Conservation (phyloP, 2,797 vertebrate genomes). For the Fringilla coelebs region DNA sequence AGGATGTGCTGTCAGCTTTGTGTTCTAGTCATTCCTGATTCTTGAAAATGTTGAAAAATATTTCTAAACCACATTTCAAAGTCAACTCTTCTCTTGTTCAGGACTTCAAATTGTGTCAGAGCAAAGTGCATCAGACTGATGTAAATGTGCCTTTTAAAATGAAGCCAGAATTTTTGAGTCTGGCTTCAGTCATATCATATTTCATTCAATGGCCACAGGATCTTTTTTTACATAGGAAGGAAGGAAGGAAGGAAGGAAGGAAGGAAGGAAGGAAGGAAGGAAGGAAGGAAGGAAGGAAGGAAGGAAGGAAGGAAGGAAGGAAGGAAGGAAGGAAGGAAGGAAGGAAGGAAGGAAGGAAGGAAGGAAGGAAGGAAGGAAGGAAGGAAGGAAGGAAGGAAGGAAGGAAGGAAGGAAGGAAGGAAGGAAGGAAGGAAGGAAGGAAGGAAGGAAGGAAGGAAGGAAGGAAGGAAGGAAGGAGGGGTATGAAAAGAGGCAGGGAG, state of each 20-base stretch:
- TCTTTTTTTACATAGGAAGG: neutral
- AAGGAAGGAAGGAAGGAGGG: neutral
- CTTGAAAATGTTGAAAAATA: neutral
- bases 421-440: too few relatives aligned
- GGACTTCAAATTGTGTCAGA: neutral
- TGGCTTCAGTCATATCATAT: neutral
- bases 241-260: too few relatives aligned
- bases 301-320: neutral
- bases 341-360: too few relatives aligned
- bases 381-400: too few relatives aligned
- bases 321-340: too few relatives aligned
- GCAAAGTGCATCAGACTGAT: neutral
- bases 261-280: too few relatives aligned
- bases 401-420: too few relatives aligned
- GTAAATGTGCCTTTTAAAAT: neutral
- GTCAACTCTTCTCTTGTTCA: neutral
- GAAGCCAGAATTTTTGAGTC: neutral
- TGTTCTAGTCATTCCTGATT: neutral
- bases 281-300: neutral
- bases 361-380: too few relatives aligned
- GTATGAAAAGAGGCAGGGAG: neutral
- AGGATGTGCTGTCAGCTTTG: neutral
- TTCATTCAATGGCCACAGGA: neutral
- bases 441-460: neutral
- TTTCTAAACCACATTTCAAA: neutral